Evolutionary conservation across 23 tunicate species (phyloP).

Genomic region (Phallusia fumigata): DNA sequence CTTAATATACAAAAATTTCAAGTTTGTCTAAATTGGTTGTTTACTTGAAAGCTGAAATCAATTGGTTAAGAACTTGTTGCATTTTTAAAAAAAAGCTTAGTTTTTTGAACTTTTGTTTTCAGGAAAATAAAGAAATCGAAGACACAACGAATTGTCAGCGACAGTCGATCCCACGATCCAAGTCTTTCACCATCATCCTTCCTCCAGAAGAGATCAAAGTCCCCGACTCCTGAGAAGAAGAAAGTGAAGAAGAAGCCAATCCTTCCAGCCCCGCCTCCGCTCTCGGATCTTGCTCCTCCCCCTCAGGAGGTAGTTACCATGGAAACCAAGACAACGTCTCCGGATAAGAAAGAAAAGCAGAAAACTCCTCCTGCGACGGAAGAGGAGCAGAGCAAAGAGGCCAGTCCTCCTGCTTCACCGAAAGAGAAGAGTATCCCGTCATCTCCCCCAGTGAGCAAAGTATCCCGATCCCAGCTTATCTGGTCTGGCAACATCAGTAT

Average conservation of each 20-base stretch:
- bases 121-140: conserved; percentile 17
- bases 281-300: conserved; percentile 38
- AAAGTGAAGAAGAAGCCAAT: conserved; percentile 18
- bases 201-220: conserved; percentile 20
- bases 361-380: not conserved
- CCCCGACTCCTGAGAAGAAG: conserved; percentile 22
- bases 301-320: not conserved
- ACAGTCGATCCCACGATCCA: conserved; percentile 51
- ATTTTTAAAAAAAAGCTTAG: no score
- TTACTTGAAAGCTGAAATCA: no score
- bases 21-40: no score
- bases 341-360: not conserved
- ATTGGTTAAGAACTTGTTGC: no score
- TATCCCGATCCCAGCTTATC: conserved; percentile 25
- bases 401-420: not conserved
- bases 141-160: conserved; percentile 18
- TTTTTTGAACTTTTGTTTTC: no score
- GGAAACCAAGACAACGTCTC: not conserved
- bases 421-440: not conserved
- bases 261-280: conserved; percentile 49
- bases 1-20: no score
- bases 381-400: not conserved
- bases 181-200: conserved; percentile 56
- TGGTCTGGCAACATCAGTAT: conserved; percentile 89
- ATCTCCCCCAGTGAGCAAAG: conserved; percentile 8